These are phyloP conservation scores for Lepilemur ruficaudatus DNA, from an alignment of 2,797 vertebrate genomes.

Conservation along the genomic window DNA sequence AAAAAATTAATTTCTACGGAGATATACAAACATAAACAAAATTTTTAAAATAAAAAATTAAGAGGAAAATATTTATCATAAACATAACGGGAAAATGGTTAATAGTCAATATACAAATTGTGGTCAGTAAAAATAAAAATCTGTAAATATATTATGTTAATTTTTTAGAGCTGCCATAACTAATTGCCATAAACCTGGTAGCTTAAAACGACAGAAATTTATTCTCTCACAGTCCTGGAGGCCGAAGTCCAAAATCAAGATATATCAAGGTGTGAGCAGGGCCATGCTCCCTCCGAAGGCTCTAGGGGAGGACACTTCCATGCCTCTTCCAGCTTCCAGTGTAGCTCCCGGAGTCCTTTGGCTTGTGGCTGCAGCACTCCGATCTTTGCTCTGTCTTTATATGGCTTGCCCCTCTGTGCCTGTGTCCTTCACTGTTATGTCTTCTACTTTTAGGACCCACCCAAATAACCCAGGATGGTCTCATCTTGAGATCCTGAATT, in stretches of 20 bases:
- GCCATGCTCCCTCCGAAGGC: neutral
- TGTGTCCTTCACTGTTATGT: neutral
- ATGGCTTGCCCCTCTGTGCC: neutral
- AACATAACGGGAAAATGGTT: neutral
- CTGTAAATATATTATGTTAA: neutral
- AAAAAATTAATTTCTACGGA: neutral
- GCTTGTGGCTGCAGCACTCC: neutral
- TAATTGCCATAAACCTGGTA: neutral
- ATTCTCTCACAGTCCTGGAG: neutral
- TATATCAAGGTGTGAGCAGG: neutral
- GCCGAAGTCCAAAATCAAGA: neutral
- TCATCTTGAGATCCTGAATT: neutral
- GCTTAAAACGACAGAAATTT: neutral
- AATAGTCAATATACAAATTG: neutral
- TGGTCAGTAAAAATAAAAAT: neutral
- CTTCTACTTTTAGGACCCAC: too few species aligned
- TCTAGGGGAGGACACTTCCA: neutral
- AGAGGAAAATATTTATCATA: neutral
- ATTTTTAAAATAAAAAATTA: neutral
- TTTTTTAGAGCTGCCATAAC: neutral
- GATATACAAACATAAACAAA: neutral
- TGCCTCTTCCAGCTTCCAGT: neutral
- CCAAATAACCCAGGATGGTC: neutral
- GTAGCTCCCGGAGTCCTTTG: neutral
- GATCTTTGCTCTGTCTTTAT: neutral